Evolutionary conservation across 64 coral and sea anemone species (phyloP), one percentile per base, ranked within the genome.

Genomic region (Montipora foliosa): DNA sequence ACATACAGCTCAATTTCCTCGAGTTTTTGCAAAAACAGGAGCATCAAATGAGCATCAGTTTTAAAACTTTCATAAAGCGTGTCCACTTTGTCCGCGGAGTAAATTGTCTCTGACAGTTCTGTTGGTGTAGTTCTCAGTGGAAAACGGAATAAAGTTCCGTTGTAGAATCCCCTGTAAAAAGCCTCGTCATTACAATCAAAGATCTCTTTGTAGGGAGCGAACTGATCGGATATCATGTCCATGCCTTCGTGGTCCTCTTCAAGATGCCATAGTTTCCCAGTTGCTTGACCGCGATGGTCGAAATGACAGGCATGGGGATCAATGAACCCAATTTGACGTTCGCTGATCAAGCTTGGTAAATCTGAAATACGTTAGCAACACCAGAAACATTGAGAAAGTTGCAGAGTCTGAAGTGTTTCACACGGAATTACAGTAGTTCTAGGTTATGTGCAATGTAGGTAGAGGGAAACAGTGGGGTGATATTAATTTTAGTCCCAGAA

Each of bases 111-210:
- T 0, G 94, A 95, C 15, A 98, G 55, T 52, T 98, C 66, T 17
- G 96, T 93, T 7, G 94, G 86, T 37, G 79, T 15, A 16, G 49
- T 44, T 87, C 97, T 82, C 57, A 98, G 73, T 2, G 97, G 97
- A 66, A 98, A 98, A 14, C 97, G 97, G 84, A 98, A 98, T 1
- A 98, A 74, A 9, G 97, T 98, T 59, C 94, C 97, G 2, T 89
- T 29, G 44, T 94, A 98, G 44, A 68, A 76, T 70, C 92, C 94
- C 76, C 37, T 47, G 15, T 19, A 74, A 16, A 94, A 98, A 22
- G 68, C 62, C 10, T 91, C 95, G 13, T 94, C 53, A 2, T 59
- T 79, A 16, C 97, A 98, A 67, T 84, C 69, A 48, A 96, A 93
- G 47, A 98, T 83, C 0, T 78, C 87, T 45, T 98, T 93, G 62